A percentile compares a stretch with the other conserved stretches of the same genome.
These are phyloP conservation scores for Bambusicola thoracicus DNA, from an alignment of 2,113 vertebrate genomes.

Conservation along the genomic window DNA sequence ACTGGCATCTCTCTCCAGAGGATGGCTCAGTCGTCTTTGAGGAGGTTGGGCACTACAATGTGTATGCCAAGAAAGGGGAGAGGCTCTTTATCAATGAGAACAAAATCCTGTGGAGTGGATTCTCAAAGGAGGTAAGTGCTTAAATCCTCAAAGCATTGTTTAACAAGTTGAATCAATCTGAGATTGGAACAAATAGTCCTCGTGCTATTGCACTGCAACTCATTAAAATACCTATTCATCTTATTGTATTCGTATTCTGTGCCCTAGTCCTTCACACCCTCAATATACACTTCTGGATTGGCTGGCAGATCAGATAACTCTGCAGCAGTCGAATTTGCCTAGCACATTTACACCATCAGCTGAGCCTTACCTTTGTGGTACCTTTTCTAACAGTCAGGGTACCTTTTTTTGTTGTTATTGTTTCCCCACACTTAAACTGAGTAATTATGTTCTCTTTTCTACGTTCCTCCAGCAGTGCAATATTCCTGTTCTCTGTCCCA, in stretches of 20 bases:
- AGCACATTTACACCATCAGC: not conserved
- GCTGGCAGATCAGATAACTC: too few species aligned
- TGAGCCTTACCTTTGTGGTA: not conserved
- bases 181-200: not conserved
- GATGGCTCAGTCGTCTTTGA: constrained; percentile 91
- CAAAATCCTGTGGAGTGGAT: constrained; percentile 95
- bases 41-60: constrained; percentile 92
- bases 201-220: not conserved
- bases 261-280: not conserved
- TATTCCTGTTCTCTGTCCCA: not conserved
- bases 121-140: constrained; percentile 86
- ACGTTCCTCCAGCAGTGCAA: not conserved
- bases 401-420: fast-evolving
- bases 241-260: not conserved
- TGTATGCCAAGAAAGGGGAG: constrained; percentile 88
- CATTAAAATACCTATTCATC: not conserved
- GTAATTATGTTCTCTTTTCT: not conserved
- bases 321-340: not conserved
- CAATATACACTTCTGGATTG: not conserved
- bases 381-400: not conserved
- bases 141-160: not conserved
- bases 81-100: constrained; percentile 91
- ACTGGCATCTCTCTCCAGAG: constrained; percentile 92
- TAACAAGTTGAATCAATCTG: not conserved
- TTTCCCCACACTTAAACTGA: not conserved